A percentile compares a stretch with the other conserved stretches of the same genome.
Evolutionary conservation across 2,797 vertebrate species (phyloP).

Genomic region (Enteromius trimaculatus): DNA sequence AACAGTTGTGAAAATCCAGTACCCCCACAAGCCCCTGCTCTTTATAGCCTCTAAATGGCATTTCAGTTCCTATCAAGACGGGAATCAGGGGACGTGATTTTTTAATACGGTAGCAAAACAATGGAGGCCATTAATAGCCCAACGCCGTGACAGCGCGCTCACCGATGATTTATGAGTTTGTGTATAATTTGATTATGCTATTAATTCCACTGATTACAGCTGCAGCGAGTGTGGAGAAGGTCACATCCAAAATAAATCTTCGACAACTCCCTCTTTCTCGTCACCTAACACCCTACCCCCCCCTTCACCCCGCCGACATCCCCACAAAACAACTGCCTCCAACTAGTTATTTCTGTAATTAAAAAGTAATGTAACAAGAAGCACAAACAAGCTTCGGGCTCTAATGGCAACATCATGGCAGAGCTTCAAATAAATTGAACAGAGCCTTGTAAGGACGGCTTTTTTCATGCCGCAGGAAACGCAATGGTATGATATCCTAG

Average conservation of each 20-base stretch:
- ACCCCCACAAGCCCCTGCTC: constrained; percentile 66
- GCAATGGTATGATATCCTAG: constrained; percentile 32
- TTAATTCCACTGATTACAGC: constrained; percentile 89
- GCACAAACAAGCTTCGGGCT: constrained; percentile 77
- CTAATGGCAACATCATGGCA: constrained; percentile 57
- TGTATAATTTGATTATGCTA: constrained; percentile 92
- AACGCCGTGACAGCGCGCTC: constrained; percentile 79
- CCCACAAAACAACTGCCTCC: constrained; percentile 82
- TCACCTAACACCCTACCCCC: constrained; percentile 62
- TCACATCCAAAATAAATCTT: constrained; percentile 91
- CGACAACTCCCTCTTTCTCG: constrained; percentile 69
- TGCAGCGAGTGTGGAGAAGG: constrained; percentile 85
- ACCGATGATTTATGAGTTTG: constrained; percentile 86
- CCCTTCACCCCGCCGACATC: constrained; percentile 56
- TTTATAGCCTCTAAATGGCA: constrained; percentile 80
- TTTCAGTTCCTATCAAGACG: constrained; percentile 79
- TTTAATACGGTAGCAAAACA: constrained; percentile 84
- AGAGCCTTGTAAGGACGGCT: constrained; percentile 29
- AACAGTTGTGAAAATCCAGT: constrained; percentile 82
- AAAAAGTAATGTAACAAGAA: constrained; percentile 85
- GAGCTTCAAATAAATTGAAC: constrained; percentile 56
- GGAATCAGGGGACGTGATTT: constrained; percentile 77
- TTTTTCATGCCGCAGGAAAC: constrained; percentile 28
- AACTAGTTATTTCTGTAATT: constrained; percentile 88
- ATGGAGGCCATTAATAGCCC: constrained; percentile 81